Base-by-base conservation (phyloP, 1,140 invertebrate species). In the Drosophila kepulauana region DNA sequence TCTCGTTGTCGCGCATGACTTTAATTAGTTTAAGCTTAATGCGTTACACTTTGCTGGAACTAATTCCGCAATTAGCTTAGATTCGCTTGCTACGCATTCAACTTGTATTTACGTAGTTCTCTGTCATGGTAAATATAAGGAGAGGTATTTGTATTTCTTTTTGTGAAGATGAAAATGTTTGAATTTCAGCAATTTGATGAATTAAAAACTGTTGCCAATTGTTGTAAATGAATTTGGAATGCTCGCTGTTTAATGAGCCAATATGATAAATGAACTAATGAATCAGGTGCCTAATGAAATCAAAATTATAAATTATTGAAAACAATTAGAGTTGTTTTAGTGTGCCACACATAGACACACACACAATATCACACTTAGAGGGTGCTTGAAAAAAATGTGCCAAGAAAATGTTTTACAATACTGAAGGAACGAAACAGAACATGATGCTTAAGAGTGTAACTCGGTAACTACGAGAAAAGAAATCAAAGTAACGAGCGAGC, bases 401-500 rank as follows among this genome's bases (percentile, higher is more conserved):
- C 57, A 76, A 56, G 43, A 72, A 61, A 38, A 48, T 61, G 45
- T 62, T 25, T 25, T 38, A 15, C 38, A 72, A 54, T 75, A 64
- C 46, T 54, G 51, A 70, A 30, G 15, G 41, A 65, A 54, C 5
- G 33, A 8, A 52, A 63, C 30, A 15, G 79, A 78, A 79, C 72
- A 71, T 57, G 51, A 67, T 86, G 82, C 82, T 75, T 35, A 54
- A 33, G 7, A 65, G 65, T 78, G 63, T 69, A 69, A 70, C 71
- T 68, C 58, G 58, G 49, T 48, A 73, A 70, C 80, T 82, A 78
- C 80, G 6, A 43, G 33, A 65, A 72, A 69, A 28, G 62, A 72
- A 69, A 28, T 15, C 58, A 20, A 72, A 68, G 69, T 33, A 46
- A 79, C 76, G 77, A 87, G 82, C 82, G 82, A 87, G 82, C 82